Percentiles rank a stretch among this genome's conserved stretches.
phyloP scores from a whole-genome alignment of 2,888 invertebrate genomes.

The Ophion obscuratus region DNA sequence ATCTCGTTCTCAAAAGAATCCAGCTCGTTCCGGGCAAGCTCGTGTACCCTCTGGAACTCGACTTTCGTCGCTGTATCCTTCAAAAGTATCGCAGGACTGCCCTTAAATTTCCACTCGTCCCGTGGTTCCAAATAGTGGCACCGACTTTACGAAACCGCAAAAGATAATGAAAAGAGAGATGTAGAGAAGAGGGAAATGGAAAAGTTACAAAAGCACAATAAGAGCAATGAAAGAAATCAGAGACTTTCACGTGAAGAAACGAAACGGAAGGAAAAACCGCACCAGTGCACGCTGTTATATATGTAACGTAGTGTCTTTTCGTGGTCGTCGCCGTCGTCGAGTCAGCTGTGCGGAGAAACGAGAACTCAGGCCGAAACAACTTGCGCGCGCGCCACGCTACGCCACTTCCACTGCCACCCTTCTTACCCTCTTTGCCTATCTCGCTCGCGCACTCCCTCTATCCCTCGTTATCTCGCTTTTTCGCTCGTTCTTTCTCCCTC shows the following conservation, averaged over 20 bases:
- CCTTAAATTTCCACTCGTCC: background rate
- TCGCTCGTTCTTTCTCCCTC: constrained; percentile 1
- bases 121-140: background rate
- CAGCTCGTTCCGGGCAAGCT: constrained; percentile 42
- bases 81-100: constrained; percentile 16
- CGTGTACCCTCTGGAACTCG: constrained; percentile 33
- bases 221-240: background rate
- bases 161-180: background rate
- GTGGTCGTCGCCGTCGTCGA: constrained; percentile 58
- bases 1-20: constrained; percentile 28
- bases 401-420: constrained; percentile 42
- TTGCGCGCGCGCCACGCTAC: constrained; percentile 66
- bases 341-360: constrained; percentile 67
- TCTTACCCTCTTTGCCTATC: background rate
- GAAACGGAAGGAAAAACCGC: constrained; percentile 25
- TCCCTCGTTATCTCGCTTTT: background rate
- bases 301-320: constrained; percentile 51
- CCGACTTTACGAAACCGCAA: background rate
- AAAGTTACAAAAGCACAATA: background rate
- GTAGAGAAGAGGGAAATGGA: background rate
- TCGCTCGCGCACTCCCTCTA: background rate
- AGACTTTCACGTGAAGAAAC: constrained; percentile 17
- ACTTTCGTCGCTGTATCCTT: constrained; percentile 8
- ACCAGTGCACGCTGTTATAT: constrained; percentile 55
- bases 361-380: constrained; percentile 66